These are phyloP conservation scores for Drosophila yakuba DNA, from an alignment of 1,140 invertebrate species.

Conservation along the genomic window DNA sequence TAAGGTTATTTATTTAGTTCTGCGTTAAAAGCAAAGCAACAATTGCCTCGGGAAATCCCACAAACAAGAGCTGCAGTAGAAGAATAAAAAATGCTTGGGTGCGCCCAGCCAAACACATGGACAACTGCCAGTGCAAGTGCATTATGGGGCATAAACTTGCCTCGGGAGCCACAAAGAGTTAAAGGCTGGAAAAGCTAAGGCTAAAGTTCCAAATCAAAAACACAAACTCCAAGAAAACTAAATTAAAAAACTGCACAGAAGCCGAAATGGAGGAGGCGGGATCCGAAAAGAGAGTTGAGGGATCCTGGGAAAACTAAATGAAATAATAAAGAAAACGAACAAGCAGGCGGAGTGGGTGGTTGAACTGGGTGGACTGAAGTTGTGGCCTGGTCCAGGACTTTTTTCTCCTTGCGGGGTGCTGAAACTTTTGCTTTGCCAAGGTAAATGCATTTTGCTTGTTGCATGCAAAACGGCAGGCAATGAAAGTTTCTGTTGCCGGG, in stretches of 20 bases:
- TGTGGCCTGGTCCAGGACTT: conserved; percentile 1
- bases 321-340: conserved; percentile 75
- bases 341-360: background rate
- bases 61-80: conserved; percentile 15
- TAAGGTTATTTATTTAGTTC: background rate
- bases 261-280: conserved; percentile 18
- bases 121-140: conserved; percentile 38
- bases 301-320: conserved; percentile 63
- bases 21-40: conserved; percentile 20
- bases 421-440: conserved; percentile 59
- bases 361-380: conserved; percentile 3
- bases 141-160: conserved; percentile 70
- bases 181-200: conserved; percentile 56
- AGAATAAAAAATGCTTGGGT: background rate
- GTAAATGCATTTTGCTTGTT: conserved; percentile 82
- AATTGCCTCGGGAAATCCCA: conserved; percentile 30
- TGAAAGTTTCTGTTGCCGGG: conserved; percentile 69
- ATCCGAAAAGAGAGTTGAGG: background rate
- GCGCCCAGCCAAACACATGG: conserved; percentile 28
- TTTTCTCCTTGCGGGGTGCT: conserved; percentile 14
- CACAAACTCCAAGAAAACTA: conserved; percentile 76
- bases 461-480: conserved; percentile 73
- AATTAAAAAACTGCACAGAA: conserved; percentile 67
- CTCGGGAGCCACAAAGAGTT: conserved; percentile 50
- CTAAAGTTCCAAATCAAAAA: conserved; percentile 80